Evolutionary conservation across 2,797 vertebrate genomes (phyloP).

Genomic region (Salmo trutta): DNA sequence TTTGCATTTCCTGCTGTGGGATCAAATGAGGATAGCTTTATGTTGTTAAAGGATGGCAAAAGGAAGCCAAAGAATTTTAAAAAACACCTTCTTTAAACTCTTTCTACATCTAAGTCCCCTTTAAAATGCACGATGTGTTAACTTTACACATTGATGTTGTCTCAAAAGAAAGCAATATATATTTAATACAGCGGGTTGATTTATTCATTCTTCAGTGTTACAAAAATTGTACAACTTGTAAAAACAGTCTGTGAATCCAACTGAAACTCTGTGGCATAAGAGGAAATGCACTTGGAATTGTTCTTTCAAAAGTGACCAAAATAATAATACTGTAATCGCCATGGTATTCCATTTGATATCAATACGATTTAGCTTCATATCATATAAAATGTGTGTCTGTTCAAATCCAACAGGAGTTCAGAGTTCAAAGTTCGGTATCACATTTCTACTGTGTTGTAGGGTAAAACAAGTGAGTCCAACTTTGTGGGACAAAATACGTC

Average conservation of each 20-base stretch:
- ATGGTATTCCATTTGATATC: slow-evolving; percentile 33
- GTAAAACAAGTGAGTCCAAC: slow-evolving; percentile 23
- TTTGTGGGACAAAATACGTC: slow-evolving; percentile 20
- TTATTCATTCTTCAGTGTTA: slow-evolving; percentile 75
- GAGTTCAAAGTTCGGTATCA: slow-evolving; percentile 46
- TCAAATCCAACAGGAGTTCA: slow-evolving; percentile 21
- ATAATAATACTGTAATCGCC: slow-evolving; percentile 25
- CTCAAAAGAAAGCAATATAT: slow-evolving; percentile 9
- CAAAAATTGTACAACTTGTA: slow-evolving; percentile 71
- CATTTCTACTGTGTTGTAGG: slow-evolving; percentile 12
- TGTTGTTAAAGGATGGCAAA: no score
- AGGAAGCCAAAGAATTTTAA: no score
- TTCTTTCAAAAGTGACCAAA: slow-evolving; percentile 45
- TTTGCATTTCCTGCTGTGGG: no score
- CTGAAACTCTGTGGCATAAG: slow-evolving; percentile 56
- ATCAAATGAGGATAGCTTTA: no score
- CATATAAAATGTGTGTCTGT: slow-evolving; percentile 34
- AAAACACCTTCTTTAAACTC: neutral
- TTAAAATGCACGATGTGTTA: neutral
- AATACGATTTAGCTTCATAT: slow-evolving; percentile 29
- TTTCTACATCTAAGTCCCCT: no score
- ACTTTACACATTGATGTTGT: neutral
- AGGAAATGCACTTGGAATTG: slow-evolving; percentile 53
- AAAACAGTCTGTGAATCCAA: slow-evolving; percentile 39
- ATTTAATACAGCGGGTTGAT: slow-evolving; percentile 61